Base-by-base conservation (phyloP, 2,113 vertebrate genomes). In the Forbesichthys papilliferus region DNA sequence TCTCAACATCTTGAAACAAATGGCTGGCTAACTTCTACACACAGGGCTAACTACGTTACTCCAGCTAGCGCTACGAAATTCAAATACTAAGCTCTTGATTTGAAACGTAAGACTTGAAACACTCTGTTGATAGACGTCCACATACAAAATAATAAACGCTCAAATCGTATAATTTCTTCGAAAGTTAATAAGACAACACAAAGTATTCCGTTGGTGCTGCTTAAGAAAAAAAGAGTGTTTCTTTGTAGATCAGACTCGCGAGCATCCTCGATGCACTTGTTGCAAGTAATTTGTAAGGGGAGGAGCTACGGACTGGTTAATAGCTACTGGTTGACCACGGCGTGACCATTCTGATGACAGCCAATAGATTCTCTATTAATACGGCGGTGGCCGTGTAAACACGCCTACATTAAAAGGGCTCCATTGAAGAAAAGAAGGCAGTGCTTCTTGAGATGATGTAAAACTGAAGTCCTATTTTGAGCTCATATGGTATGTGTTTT, bases 211-310 rank as follows among this genome's bases (percentile, higher is more conserved):
- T 20, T 61, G 63, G 3, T 53, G 10, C 2, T 74, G 51, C 36
- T 8, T 64, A 71, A 64, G 51, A 64, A 52, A 74, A 46, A 5
- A 59, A 6, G 10, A 16, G 14, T 64, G 70, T 77, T 81, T 79
- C 75, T 81, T 71, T 67, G 33, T 66, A 59, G 64, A 42, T 14
- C 20, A 75, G 51, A 71, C 64, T 61, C 51, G 52, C 60, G 47
- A 84, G 87, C 86, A 88, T 90, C 91, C 81, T 84, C 75, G 52
- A 69, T 91, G 89, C 92, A 93, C 92, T 93, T 93, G 92, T 93
- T 90, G 92, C 91, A 65, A 27, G 74, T 83, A 87, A 88, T 82
- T 69, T 42, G 36, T 42, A 53, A 2, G 54, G 54, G 54, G 3
- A 2, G 18, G 14, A 74, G 63, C 64, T 69, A 70, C 20, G 4